phyloP scores from a whole-genome alignment of 2,113 vertebrate genomes.

The Pampusana beccarii region DNA sequence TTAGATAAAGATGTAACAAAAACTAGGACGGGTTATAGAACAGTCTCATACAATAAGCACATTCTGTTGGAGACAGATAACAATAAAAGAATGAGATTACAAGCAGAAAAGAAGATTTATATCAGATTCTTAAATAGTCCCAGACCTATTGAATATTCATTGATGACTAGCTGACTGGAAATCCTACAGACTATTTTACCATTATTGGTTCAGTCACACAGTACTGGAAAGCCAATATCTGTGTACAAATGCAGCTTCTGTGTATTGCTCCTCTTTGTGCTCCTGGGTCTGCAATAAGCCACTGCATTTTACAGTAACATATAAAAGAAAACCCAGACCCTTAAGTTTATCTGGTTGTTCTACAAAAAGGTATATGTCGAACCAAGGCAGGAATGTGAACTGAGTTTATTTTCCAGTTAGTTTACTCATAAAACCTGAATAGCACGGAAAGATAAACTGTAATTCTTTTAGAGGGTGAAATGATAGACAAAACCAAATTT shows the following conservation, averaged over 20 bases:
- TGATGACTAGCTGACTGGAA: neutral
- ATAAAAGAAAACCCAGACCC: neutral
- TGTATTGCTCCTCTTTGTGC: neutral
- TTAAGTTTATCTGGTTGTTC: neutral
- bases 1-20: neutral
- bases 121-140: neutral
- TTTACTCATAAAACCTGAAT: neutral
- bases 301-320: neutral
- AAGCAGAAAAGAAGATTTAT: neutral
- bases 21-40: neutral
- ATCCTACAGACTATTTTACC: neutral
- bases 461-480: neutral
- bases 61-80: neutral
- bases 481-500: neutral
- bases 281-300: neutral
- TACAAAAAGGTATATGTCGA: neutral
- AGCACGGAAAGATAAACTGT: neutral
- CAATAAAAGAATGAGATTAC: neutral
- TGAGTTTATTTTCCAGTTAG: neutral
- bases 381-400: neutral
- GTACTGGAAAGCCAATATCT: neutral
- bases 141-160: neutral
- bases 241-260: neutral
- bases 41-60: neutral
- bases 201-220: rapidly evolving